Evolutionary conservation across 2,888 invertebrate genomes (phyloP).

Genomic region (Acrobasis consociella): DNA sequence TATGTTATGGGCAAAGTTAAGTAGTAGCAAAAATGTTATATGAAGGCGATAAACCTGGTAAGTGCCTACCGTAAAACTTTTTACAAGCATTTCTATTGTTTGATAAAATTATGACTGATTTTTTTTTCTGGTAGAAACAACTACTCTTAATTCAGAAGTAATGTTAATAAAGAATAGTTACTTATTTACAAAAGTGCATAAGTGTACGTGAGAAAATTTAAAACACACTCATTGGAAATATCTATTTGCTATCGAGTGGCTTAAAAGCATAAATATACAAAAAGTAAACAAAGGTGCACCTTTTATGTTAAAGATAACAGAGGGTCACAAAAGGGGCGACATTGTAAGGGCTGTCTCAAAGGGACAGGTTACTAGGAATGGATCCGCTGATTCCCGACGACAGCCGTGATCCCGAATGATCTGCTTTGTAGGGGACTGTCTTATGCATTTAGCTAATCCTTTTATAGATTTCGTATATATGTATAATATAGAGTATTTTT

Average conservation of each 20-base stretch:
- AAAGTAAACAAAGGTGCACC: conserved; percentile 16
- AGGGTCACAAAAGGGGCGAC: conserved; percentile 57
- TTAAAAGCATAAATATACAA: conserved; percentile 34
- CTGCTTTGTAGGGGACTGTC: conserved; percentile 26
- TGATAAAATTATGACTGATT: background rate
- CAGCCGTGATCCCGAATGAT: conserved; percentile 56
- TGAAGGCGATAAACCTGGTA: conserved; percentile 3
- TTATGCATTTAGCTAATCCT: conserved; percentile 8
- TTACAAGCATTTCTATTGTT: background rate
- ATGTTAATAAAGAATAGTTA: background rate
- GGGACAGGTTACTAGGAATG: conserved; percentile 55
- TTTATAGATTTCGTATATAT: background rate
- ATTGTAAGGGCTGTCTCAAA: conserved; percentile 55
- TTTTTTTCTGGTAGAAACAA: background rate
- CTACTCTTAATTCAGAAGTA: background rate
- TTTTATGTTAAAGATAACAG: conserved; percentile 49
- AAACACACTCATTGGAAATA: background rate
- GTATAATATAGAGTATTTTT: background rate
- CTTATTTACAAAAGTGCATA: background rate
- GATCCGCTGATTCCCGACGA: conserved; percentile 52
- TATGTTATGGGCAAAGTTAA: conserved; percentile 12
- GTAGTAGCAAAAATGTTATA: conserved; percentile 2
- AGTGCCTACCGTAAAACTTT: conserved; percentile 2
- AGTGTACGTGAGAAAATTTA: background rate
- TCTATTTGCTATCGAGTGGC: conserved; percentile 5